Evolutionary conservation across 1,140 invertebrate species (phyloP), one percentile per base, ranked within the genome.

Genomic region (Drosophila sp.): DNA sequence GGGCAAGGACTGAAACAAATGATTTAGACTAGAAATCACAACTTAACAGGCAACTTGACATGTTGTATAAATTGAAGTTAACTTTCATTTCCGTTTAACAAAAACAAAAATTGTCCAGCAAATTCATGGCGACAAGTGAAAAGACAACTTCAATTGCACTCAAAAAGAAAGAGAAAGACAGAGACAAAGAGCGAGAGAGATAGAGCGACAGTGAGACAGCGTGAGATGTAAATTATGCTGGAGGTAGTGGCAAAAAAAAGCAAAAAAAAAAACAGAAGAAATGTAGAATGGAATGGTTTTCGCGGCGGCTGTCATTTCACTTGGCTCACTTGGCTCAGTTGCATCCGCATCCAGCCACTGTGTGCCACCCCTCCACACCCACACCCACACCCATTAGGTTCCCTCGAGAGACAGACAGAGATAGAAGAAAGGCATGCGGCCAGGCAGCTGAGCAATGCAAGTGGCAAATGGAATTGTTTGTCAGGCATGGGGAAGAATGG

Each of bases 201-300:
- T 25, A 33, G 2, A 41, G 58, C 8, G 11, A 44, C 27, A 29
- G 27, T 10, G 27, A 17, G 17, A 61, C 41, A 56, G 58, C 71
- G 57, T 57, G 66, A 75, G 79, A 86, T 86, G 79, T 86, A 82
- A 86, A 85, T 86, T 86, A 79, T 87, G 79, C 79, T 73, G 44
- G 56, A 72, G 80, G 72, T 84, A 79, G 17, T 17, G 17, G 58
- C 60, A 61, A 62, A 82, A 76, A 58, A 35, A 79, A 82, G 58
- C 60, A 61, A 62, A 82, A 76, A 58, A 47, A 47, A 50, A 25
- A 50, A 10, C 8, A 6, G 25, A 23, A 50, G 35, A 38, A 38
- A 38, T 17, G 17, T 17, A 17, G 17, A 17, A 17, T 38, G 35
- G 35, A 50, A 82, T 79, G 77, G 58, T 68, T 71, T 77, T 77